Percentiles rank a stretch among this genome's conserved stretches.
Conservation (phyloP, 2,113 vertebrate genomes). For the Perca schrenkii region DNA sequence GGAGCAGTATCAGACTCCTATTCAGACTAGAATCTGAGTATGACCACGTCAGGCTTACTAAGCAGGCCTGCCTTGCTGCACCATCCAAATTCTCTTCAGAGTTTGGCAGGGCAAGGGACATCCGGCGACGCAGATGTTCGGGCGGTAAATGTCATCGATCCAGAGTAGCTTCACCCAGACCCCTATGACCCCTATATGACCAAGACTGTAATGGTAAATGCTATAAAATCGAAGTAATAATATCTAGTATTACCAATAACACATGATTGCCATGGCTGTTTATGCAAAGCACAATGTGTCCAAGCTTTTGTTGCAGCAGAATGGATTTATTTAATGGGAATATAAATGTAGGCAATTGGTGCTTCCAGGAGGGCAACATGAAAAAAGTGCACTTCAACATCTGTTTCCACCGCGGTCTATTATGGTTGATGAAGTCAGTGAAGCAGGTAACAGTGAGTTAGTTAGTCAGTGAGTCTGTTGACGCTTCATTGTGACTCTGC, state of each 20-base stretch:
- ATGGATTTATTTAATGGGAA: neutral
- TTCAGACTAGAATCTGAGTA: no score
- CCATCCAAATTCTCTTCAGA: no score
- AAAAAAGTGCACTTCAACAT: constrained; percentile 6
- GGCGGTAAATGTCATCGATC: no score
- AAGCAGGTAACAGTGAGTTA: neutral
- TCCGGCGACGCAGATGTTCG: no score
- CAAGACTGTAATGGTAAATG: neutral
- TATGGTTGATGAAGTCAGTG: constrained; percentile 13
- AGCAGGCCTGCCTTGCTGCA: no score
- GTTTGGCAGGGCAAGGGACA: no score
- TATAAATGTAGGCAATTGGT: neutral
- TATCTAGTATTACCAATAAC: neutral
- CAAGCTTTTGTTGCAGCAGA: neutral
- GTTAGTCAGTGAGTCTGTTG: constrained; percentile 9
- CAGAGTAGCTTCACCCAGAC: neutral
- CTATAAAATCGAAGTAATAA: neutral
- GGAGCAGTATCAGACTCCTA: no score
- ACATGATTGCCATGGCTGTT: neutral
- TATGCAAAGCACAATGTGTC: neutral
- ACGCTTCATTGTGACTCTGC: constrained; percentile 12
- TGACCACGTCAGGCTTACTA: no score
- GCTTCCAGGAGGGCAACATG: neutral
- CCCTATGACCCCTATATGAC: neutral
- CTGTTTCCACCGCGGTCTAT: constrained; percentile 9